Conservation (phyloP, 1,140 invertebrate genomes). For the Dufourea novaeangliae region DNA sequence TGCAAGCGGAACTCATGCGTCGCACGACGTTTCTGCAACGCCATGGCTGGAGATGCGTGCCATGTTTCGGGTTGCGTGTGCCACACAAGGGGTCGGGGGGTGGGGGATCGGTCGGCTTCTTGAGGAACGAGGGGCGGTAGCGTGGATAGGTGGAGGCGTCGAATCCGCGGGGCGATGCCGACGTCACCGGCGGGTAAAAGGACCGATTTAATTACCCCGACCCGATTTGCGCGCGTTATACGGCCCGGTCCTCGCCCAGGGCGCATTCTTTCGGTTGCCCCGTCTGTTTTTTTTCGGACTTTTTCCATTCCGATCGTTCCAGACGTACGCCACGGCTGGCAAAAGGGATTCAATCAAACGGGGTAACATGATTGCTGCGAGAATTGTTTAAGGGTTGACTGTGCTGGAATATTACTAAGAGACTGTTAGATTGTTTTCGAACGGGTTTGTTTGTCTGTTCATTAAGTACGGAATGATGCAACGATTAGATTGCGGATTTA, state of each 20-base stretch:
- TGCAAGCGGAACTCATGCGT: slow-evolving; percentile 76
- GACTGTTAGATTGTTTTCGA: too few species aligned
- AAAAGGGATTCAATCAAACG: too few species aligned
- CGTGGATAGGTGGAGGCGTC: not conserved
- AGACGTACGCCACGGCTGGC: too few species aligned
- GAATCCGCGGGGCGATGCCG: not conserved
- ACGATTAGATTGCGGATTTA: too few species aligned
- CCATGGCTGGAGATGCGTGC: slow-evolving; percentile 26
- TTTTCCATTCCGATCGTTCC: not conserved
- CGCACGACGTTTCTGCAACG: slow-evolving; percentile 64
- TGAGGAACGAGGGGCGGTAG: too few species aligned
- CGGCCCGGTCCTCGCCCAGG: not conserved
- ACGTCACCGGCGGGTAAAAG: not conserved
- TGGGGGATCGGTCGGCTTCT: not conserved
- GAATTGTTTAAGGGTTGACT: too few species aligned
- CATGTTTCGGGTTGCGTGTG: slow-evolving; percentile 3
- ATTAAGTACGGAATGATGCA: too few species aligned
- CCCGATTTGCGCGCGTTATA: not conserved
- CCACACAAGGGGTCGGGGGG: not conserved
- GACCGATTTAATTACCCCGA: slow-evolving; percentile 1
- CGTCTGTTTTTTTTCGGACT: not conserved
- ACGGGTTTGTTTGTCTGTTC: too few species aligned
- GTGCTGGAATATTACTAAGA: too few species aligned
- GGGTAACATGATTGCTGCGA: too few species aligned
- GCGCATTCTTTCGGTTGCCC: not conserved